Evolutionary conservation across 2,888 invertebrate species (phyloP).

Genomic region (Tipula unca): DNA sequence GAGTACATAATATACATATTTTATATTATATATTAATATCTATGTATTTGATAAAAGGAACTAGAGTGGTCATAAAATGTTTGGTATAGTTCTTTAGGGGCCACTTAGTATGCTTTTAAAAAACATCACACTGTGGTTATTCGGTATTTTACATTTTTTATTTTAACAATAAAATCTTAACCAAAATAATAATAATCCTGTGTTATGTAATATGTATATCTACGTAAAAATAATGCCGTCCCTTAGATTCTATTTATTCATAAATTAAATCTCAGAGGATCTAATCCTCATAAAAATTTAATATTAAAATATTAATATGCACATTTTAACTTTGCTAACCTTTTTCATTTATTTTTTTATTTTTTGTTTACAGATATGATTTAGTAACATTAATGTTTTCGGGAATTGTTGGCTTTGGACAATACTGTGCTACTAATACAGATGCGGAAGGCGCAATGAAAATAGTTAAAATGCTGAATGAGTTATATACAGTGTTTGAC

Average conservation of each 20-base stretch:
- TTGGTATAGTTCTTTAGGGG: background rate
- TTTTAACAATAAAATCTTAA: background rate
- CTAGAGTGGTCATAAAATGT: background rate
- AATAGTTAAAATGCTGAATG: conserved; percentile 88
- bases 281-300: background rate
- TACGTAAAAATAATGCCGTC: background rate
- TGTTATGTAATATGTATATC: background rate
- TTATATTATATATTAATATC: no score
- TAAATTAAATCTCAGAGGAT: background rate
- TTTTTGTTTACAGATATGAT: conserved; percentile 61
- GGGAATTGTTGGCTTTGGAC: conserved; percentile 85
- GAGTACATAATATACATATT: background rate
- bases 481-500: conserved; percentile 89
- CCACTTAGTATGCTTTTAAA: conserved; percentile 1
- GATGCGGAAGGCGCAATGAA: conserved; percentile 93
- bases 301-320: background rate
- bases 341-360: background rate
- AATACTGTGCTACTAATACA: conserved; percentile 82
- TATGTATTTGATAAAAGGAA: background rate
- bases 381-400: conserved; percentile 89
- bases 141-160: background rate
- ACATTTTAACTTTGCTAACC: background rate
- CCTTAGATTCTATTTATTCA: background rate
- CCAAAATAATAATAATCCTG: background rate
- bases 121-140: conserved; percentile 1